Evolutionary conservation across 2,797 vertebrate genomes (phyloP), one percentile per base, ranked within the genome.

Genomic region (Mus caroli): DNA sequence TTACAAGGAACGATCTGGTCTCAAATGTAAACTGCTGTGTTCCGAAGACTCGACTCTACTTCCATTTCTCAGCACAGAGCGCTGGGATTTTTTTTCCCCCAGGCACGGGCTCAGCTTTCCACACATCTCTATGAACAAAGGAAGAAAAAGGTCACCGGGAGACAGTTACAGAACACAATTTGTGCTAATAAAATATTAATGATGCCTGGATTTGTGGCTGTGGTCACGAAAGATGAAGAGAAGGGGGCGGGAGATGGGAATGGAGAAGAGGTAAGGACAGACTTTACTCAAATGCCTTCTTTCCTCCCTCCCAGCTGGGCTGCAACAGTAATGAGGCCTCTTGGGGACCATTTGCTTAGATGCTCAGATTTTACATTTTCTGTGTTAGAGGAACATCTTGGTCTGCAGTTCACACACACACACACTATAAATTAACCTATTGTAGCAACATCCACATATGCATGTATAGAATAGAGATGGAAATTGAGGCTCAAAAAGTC

Each of bases 161-260:
- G 80, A 94, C 43, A 87, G 78, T 73, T 77, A 67, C 60, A 91
- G 89, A 91, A 34, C 28, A 76, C 10, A 52, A 26, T 93, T 88
- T 92, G 78, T 78, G 86, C 54, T 52, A 28, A 75, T 96, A 56
- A 94, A 94, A 80, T 85, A 95, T 78, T 94, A 87, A 94, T 85
- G 71, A 50, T 73, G 71, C 31, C 31, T 94, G 77, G 78, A 79
- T 92, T 60, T 43, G 20, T 58, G 83, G 73, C 60, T 87, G 2
- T 11, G 9, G 34, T 60, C 77, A 40, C 58, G 79, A 17, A 91
- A 86, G 73, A 79, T 6, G 80, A n/a, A 92, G 37, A 67, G 90
- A 52, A 83, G 28, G 34, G 26, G n/a, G n/a, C 7, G 1, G 69
- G 88, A 69, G 46, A 31, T 31, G 26, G 69, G n/a, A 11, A 10